Percentiles rank a stretch among this genome's conserved stretches.
Evolutionary conservation across 2,113 vertebrate genomes (phyloP).

Genomic region (Rhagologus leucostigma): DNA sequence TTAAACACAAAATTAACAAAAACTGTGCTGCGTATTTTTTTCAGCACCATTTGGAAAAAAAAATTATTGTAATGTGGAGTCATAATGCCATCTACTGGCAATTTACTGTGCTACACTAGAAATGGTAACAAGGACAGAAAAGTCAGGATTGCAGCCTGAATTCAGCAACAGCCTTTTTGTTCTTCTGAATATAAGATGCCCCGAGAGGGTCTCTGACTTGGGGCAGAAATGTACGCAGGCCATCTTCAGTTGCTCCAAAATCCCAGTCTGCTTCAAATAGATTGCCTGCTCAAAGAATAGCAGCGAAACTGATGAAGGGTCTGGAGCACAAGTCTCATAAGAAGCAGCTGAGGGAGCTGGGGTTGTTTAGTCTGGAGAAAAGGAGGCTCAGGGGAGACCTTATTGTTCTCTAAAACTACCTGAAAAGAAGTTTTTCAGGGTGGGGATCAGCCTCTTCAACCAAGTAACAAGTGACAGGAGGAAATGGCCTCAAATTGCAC

Average conservation of each 20-base stretch:
- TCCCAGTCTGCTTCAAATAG: neutral
- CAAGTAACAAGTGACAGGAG: neutral
- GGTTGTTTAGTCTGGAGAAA: neutral
- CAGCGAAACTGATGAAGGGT: neutral
- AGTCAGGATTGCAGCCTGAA: neutral
- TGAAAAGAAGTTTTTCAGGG: neutral
- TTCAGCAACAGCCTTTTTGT: neutral
- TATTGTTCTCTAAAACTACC: neutral
- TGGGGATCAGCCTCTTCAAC: neutral
- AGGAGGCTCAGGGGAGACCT: neutral
- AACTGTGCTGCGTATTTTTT: neutral
- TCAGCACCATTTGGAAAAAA: neutral
- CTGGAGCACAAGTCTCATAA: neutral
- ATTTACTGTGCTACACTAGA: neutral
- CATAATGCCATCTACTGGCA: conserved; percentile 5
- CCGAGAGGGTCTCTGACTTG: neutral
- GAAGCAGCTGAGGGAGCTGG: neutral
- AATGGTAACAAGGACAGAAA: fast-evolving
- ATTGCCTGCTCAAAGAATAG: neutral
- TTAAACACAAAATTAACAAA: neutral
- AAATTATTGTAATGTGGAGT: neutral
- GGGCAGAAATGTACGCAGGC: neutral
- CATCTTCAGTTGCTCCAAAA: neutral
- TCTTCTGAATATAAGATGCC: neutral
- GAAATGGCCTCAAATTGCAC: neutral